phyloP scores from a whole-genome alignment of 2,797 vertebrate species.

The Leucoraja ocellata region DNA sequence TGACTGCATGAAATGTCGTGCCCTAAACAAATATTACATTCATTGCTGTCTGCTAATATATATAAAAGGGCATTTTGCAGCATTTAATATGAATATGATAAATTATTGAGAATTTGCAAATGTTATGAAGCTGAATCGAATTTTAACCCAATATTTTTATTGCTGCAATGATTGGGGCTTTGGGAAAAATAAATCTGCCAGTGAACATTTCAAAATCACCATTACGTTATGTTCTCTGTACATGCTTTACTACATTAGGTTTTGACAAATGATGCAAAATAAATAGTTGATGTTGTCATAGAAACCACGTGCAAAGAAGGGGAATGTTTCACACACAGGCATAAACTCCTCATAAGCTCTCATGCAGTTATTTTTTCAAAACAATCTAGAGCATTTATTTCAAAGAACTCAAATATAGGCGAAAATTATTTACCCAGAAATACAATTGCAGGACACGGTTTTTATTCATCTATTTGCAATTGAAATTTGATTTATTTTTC shows the following conservation, averaged over 20 bases:
- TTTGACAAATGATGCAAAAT: slow-evolving; percentile 14
- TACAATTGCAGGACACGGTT: too few species aligned
- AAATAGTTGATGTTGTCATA: slow-evolving; percentile 24
- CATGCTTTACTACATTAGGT: slow-evolving; percentile 4
- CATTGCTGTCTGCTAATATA: neutral
- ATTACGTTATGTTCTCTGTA: neutral
- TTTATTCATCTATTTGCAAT: too few species aligned
- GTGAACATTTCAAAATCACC: neutral
- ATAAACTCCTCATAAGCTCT: too few species aligned
- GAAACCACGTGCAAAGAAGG: slow-evolving; percentile 27
- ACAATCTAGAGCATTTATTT: too few species aligned
- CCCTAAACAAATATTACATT: neutral
- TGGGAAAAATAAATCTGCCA: neutral
- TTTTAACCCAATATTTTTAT: neutral
- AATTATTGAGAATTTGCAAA: neutral
- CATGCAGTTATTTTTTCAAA: too few species aligned
- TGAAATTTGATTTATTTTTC: too few species aligned
- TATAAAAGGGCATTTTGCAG: neutral
- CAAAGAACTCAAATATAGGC: too few species aligned
- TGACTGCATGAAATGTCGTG: neutral
- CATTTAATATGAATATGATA: too few species aligned
- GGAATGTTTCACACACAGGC: neutral
- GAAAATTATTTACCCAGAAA: too few species aligned
- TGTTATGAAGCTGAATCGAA: neutral
- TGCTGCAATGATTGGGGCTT: neutral